Evolutionary conservation across 2,113 vertebrate species (phyloP), one percentile per base, ranked within the genome.

Genomic region (Sturnira hondurensis): DNA sequence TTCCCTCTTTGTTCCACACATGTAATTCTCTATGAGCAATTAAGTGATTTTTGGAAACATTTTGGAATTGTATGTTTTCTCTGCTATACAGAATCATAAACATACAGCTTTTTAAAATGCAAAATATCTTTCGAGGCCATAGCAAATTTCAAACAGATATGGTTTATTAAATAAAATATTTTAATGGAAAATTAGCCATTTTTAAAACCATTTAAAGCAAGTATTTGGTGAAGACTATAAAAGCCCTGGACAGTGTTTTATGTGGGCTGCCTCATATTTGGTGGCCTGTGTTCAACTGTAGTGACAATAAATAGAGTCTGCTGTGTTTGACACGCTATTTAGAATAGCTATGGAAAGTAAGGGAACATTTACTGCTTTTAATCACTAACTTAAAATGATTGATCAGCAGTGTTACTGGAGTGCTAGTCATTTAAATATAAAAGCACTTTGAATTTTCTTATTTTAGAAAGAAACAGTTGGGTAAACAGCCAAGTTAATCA

Each of bases 401-500:
- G 91, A 98, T 97, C 86, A 84, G 17, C 78, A 76, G 52, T 94
- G 61, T 92, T 73, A 88, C 89, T 73, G 74, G 91, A 93, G 78
- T 73, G 89, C 17, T 81, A 91, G 78, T 97, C 67, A 94, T 97
- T 97, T 97, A 96, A 96, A 98, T 94, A 93, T 56, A 95, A 97
- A 95, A 97, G 65, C 56, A 86, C 86, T 97, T 56, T 52, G 74
- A 89, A 71, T 91, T 91, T 96, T 93, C 95, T 96, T 96, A 98
- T 80, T 97, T 97, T 97, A 92, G 95, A 95, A 97, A 94, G 54
- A 92, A 96, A 94, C 93, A 97, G 96, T 94, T 89, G 83, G 93
- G 86, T 97, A 96, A 97, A 97, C 93, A 96, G 74, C 56, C n/a
- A 96, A 83, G 88, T 96, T 98, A 96, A 98, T 97, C 95, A 96